Percentiles rank a stretch among this genome's conserved stretches.
phyloP scores from a whole-genome alignment of 2,888 invertebrate species.

The Allacma fusca region DNA sequence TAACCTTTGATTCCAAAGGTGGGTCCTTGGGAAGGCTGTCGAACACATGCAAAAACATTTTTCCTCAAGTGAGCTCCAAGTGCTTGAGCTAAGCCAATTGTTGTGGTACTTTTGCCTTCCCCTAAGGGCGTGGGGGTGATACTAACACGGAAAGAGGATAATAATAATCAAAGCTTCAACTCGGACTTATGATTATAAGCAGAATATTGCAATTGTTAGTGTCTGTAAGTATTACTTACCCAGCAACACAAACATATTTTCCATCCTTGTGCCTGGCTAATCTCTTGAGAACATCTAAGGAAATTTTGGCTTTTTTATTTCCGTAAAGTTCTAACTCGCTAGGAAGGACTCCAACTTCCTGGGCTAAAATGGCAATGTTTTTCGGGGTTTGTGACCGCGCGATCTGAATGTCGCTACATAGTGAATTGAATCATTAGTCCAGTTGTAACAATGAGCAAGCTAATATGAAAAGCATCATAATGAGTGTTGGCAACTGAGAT shows the following conservation, averaged over 20 bases:
- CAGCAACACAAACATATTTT: constrained; percentile 93
- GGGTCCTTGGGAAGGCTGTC: constrained; percentile 98
- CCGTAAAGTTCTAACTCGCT: constrained; percentile 91
- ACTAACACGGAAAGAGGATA: no score
- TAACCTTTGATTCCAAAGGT: constrained; percentile 95
- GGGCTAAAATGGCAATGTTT: constrained; percentile 77
- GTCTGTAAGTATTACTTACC: constrained; percentile 69
- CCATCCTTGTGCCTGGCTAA: constrained; percentile 76
- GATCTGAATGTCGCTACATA: constrained; percentile 83
- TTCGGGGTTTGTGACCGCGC: constrained; percentile 89
- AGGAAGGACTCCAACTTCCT: constrained; percentile 82
- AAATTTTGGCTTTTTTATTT: constrained; percentile 91
- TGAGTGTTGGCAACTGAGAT: no score
- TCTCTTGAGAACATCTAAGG: constrained; percentile 80
- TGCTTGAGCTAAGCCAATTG: constrained; percentile 88
- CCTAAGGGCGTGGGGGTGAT: constrained; percentile 98
- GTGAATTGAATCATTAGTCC: not conserved
- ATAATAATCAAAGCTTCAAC: no score
- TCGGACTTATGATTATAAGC: no score
- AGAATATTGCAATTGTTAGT: not conserved
- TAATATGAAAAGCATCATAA: no score
- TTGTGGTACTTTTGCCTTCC: constrained; percentile 97
- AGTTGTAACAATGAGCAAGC: no score
- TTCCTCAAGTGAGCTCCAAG: constrained; percentile 81
- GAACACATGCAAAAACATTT: constrained; percentile 91